These are phyloP conservation scores for Globodera ellingtonae DNA, from an alignment of 1,140 invertebrate genomes.

Conservation along the genomic window DNA sequence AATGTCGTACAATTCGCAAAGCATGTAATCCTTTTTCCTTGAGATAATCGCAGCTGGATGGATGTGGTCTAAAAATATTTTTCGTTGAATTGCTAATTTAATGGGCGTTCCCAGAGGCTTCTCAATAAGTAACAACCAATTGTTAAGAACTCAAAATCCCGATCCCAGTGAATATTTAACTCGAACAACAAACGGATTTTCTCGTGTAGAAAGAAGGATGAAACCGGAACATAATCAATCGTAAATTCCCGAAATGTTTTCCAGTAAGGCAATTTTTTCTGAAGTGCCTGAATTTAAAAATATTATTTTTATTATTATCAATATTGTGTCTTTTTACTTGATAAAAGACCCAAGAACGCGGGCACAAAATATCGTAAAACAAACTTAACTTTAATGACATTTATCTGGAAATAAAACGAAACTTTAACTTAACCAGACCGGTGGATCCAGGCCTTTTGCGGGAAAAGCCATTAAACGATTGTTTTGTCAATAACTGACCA, in stretches of 20 bases:
- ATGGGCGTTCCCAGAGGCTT: too few species aligned
- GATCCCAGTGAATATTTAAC: background rate
- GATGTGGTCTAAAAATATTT: background rate
- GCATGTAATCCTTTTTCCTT: conserved; percentile 15
- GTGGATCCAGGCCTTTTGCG: too few species aligned
- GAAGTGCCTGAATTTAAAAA: conserved; percentile 1
- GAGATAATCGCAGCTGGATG: background rate
- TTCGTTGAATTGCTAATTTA: background rate
- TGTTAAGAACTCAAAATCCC: too few species aligned
- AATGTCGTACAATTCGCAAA: conserved; percentile 22
- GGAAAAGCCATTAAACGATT: too few species aligned
- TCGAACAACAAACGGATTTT: conserved; percentile 14
- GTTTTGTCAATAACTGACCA: too few species aligned
- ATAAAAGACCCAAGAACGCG: conserved; percentile 29
- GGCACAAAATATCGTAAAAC: conserved; percentile 27
- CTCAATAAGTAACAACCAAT: too few species aligned
- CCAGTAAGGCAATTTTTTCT: conserved; percentile 25
- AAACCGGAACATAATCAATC: conserved; percentile 25
- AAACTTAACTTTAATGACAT: conserved; percentile 24
- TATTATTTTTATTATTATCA: background rate
- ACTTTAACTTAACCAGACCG: too few species aligned
- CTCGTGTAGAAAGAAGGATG: background rate
- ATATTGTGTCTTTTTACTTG: conserved; percentile 8
- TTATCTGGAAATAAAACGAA: background rate
- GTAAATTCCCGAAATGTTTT: conserved; percentile 3